These are phyloP conservation scores for Didymodactylos carnosus DNA, from an alignment of 2,888 invertebrate species.

Conservation along the genomic window DNA sequence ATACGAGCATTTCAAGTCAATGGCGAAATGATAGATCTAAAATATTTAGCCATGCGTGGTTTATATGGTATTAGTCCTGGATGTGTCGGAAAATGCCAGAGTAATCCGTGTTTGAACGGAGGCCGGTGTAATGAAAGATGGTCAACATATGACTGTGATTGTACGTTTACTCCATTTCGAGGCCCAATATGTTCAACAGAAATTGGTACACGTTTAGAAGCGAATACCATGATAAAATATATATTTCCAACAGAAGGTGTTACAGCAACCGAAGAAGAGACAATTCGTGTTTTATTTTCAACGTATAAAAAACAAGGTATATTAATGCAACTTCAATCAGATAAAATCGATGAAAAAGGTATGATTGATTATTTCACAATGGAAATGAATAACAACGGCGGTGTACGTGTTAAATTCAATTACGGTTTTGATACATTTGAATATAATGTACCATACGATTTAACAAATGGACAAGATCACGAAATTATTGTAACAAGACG, in stretches of 20 bases:
- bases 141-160: slow-evolving; percentile 76
- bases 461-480: slow-evolving; percentile 12
- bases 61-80: slow-evolving; percentile 40
- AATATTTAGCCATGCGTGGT: slow-evolving; percentile 47
- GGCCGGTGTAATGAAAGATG: slow-evolving; percentile 82
- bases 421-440: slow-evolving; percentile 71
- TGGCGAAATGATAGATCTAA: slow-evolving; percentile 59
- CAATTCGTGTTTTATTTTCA: slow-evolving; percentile 61
- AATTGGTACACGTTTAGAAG: slow-evolving; percentile 79
- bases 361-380: slow-evolving; percentile 65
- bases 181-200: slow-evolving; percentile 67
- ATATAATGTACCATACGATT: slow-evolving; percentile 6
- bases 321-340: slow-evolving; percentile 66
- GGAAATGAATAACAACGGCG: slow-evolving; percentile 75
- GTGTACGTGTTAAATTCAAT: slow-evolving; percentile 76
- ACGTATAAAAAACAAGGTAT: slow-evolving; percentile 87
- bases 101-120: slow-evolving; percentile 78
- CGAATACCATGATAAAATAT: slow-evolving; percentile 69
- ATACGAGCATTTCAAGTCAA: slow-evolving; percentile 68
- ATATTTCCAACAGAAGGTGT: slow-evolving; percentile 74
- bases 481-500: slow-evolving; percentile 9
- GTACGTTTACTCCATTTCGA: slow-evolving; percentile 89
- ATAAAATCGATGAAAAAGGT: slow-evolving; percentile 39
- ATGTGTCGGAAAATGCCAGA: slow-evolving; percentile 71
- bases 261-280: slow-evolving; percentile 60